Evolutionary conservation across 2,113 vertebrate genomes (phyloP).

Genomic region (Brienomyrus brachyistius): DNA sequence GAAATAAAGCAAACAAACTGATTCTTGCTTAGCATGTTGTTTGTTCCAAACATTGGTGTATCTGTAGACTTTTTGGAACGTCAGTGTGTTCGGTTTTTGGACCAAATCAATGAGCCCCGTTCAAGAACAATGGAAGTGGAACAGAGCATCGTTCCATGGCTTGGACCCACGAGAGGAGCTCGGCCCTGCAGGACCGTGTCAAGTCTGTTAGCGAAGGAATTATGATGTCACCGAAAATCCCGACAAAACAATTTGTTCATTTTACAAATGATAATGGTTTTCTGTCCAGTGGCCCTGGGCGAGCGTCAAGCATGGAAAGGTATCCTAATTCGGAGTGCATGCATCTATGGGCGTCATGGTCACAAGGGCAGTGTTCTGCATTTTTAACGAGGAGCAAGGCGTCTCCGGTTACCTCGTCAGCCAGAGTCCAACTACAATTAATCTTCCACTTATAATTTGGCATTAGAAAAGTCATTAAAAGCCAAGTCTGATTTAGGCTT

Average conservation of each 20-base stretch:
- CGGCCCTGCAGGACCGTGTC: constrained; percentile 41
- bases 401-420: constrained; percentile 61
- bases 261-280: constrained; percentile 74
- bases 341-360: constrained; percentile 45
- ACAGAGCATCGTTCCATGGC: background rate
- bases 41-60: background rate
- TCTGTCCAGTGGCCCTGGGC: constrained; percentile 42
- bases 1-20: background rate
- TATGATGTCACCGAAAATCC: constrained; percentile 60
- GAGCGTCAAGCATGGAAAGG: constrained; percentile 45
- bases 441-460: constrained; percentile 75
- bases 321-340: constrained; percentile 49
- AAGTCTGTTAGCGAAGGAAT: constrained; percentile 64
- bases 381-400: constrained; percentile 46
- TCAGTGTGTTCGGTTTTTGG: background rate
- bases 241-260: constrained; percentile 72
- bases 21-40: background rate
- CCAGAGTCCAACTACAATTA: constrained; percentile 65
- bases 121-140: background rate
- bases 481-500: constrained; percentile 52
- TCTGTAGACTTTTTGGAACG: background rate
- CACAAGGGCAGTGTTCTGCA: constrained; percentile 54
- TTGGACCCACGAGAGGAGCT: constrained; percentile 41
- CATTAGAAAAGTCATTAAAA: constrained; percentile 69
- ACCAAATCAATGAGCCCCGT: background rate